phyloP scores from a whole-genome alignment of 1,140 invertebrate genomes.

The Nasonia vitripennis region DNA sequence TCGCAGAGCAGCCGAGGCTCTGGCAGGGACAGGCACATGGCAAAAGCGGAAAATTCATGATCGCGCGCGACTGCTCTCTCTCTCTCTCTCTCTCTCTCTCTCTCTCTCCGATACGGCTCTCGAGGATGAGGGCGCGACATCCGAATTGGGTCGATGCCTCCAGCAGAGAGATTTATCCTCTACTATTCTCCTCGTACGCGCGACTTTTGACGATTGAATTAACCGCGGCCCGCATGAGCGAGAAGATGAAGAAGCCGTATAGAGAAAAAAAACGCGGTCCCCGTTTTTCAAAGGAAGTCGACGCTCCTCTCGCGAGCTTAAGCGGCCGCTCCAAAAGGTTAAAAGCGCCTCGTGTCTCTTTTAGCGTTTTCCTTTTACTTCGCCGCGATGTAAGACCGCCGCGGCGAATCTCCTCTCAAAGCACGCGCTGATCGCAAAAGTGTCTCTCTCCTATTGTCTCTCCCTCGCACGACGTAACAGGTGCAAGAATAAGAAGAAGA shows the following conservation, averaged over 20 bases:
- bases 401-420: background rate
- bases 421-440: background rate
- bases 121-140: background rate
- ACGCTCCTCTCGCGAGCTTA: background rate
- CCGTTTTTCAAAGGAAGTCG: background rate
- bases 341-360: slow-evolving; percentile 6
- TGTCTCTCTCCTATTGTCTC: background rate
- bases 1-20: background rate
- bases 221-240: too few species aligned
- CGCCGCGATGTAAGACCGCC: too few species aligned
- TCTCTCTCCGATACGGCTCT: slow-evolving; percentile 5
- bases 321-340: background rate
- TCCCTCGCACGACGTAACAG: background rate
- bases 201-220: background rate
- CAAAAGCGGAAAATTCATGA: slow-evolving; percentile 38
- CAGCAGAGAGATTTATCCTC: background rate
- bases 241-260: background rate
- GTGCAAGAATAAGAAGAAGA: background rate
- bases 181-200: background rate
- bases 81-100: too few species aligned
- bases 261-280: too few species aligned
- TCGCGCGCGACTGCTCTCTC: background rate
- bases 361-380: background rate
- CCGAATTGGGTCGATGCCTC: background rate
- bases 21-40: background rate